Conservation (phyloP, 2,113 vertebrate genomes). For the Daubentonia madagascariensis region DNA sequence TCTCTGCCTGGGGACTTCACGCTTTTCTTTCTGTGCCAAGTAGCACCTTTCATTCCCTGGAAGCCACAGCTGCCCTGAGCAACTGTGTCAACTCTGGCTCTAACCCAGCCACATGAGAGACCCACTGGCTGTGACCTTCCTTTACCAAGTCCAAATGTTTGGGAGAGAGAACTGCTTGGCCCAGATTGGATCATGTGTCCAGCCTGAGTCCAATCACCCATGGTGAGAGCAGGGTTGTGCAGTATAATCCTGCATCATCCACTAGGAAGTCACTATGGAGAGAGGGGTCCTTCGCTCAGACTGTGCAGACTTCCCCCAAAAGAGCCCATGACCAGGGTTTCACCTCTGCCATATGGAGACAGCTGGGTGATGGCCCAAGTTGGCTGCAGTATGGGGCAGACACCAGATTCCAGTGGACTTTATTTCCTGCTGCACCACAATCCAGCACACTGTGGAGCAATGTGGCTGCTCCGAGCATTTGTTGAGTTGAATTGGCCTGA, state of each 20-base stretch:
- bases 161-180: not conserved
- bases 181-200: not conserved
- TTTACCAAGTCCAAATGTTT: not conserved
- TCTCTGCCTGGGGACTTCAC: not conserved
- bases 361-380: not conserved
- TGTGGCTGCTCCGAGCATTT: not conserved
- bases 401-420: not conserved
- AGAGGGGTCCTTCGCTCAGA: not conserved
- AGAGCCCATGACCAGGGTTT: not conserved
- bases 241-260: fast-evolving
- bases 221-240: fast-evolving
- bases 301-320: no score
- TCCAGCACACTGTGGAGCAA: not conserved
- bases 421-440: not conserved
- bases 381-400: not conserved
- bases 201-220: not conserved
- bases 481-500: not conserved
- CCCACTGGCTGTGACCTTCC: not conserved
- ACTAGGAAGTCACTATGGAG: fast-evolving
- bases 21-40: not conserved
- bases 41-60: not conserved
- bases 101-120: not conserved
- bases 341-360: not conserved
- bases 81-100: no score
- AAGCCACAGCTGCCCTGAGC: not conserved